Evolutionary conservation across 2,888 invertebrate genomes (phyloP), one percentile per base, ranked within the genome.

Genomic region (Melanotus villosus): DNA sequence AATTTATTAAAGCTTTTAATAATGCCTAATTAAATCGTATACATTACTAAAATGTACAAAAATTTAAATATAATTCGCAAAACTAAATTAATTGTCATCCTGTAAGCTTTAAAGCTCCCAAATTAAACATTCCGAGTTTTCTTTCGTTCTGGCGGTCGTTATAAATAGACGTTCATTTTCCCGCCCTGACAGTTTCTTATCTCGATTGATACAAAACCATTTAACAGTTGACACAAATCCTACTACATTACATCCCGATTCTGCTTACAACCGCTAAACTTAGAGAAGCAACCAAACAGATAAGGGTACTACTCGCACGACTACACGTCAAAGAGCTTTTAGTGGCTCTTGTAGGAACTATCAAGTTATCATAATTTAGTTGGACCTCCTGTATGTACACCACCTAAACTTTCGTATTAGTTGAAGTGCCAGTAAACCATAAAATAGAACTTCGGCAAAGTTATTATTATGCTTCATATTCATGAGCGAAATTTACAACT

Each of bases 141-240:
- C n/a, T n/a, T n/a, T n/a, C n/a, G n/a, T n/a, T n/a, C n/a, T n/a
- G n/a, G n/a, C n/a, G n/a, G n/a, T 19, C 19, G 43, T 26, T 12
- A 12, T 12, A 26, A 50, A 50, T 30, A 50, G 14, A 50, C 26
- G 26, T 23, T 50, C 50, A 19, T 10, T 43, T 43, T 26, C 12
- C 26, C 50, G 26, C 50, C 26, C 50, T 30, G 50, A 50, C 50
- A 50, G 50, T 16, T 26, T 26, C 16, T 50, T 50, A 50, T 50
- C 50, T 50, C 23, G 16, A 26, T 12, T 30, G 50, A 50, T 26
- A 50, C 50, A 50, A 50, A 50, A 50, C 50, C 50, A 50, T 50
- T 50, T 50, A 50, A 30, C 26, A 50, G 50, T 12, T 19, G 50
- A 50, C 50, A 50, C 14, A 50, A 47, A 50, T 50, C 50, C 50